Evolutionary conservation across 1,140 invertebrate genomes (phyloP).

Genomic region (Fopius arisanus): DNA sequence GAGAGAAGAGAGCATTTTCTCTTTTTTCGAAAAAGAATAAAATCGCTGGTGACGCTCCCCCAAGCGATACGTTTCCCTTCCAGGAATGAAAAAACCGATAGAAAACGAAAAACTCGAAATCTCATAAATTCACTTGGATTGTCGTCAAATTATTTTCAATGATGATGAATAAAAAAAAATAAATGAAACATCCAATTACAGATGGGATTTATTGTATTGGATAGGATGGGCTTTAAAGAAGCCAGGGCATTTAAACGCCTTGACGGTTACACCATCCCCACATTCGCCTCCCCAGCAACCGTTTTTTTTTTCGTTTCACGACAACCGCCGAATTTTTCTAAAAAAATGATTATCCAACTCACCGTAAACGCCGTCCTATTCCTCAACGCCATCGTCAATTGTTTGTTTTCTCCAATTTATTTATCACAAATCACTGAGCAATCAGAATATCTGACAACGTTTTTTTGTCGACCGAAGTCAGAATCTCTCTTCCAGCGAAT

Average conservation of each 20-base stretch:
- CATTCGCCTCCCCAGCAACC: not conserved
- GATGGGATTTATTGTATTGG: not conserved
- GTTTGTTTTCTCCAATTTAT: not conserved
- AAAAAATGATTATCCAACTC: constrained; percentile 31
- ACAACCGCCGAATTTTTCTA: too few species aligned
- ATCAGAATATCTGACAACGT: not conserved
- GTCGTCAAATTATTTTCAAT: not conserved
- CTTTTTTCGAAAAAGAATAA: not conserved
- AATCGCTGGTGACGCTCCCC: not conserved
- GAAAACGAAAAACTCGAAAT: not conserved
- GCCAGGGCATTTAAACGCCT: not conserved
- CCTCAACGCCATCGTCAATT: constrained; percentile 51
- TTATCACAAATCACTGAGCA: constrained; percentile 12
- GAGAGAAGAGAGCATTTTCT: not conserved
- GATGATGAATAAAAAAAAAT: not conserved
- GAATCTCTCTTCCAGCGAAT: constrained; percentile 15
- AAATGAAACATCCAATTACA: not conserved
- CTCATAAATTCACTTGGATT: not conserved
- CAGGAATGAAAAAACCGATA: not conserved
- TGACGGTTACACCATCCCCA: constrained; percentile 27
- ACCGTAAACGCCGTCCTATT: constrained; percentile 48
- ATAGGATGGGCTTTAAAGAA: not conserved
- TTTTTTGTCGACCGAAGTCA: constrained; percentile 17
- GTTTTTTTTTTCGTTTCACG: constrained; percentile 4
- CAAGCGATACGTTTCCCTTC: not conserved